A percentile compares a stretch with the other conserved stretches of the same genome.
phyloP scores from a whole-genome alignment of 23 tunicate genomes.

The Styela plicata region DNA sequence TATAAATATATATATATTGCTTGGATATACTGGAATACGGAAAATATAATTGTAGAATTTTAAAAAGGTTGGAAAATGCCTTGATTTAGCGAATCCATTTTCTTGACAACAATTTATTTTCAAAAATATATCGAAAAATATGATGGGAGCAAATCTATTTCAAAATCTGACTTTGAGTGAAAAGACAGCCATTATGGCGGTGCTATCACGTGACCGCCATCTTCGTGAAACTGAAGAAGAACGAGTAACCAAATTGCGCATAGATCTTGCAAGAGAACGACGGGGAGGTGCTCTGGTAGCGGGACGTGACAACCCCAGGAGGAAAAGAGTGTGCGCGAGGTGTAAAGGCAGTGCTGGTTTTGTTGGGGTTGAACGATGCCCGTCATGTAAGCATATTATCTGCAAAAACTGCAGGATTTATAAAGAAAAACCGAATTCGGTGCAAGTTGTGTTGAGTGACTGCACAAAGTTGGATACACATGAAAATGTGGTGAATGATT shows the following conservation, averaged over 20 bases:
- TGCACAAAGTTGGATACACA: too few species aligned
- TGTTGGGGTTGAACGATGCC: conserved; percentile 36
- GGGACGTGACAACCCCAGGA: conserved; percentile 2
- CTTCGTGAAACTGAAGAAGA: conserved; percentile 56
- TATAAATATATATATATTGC: too few species aligned
- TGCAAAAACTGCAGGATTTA: conserved; percentile 59
- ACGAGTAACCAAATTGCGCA: conserved; percentile 39
- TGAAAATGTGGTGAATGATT: too few species aligned
- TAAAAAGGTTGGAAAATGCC: too few species aligned
- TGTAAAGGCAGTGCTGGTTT: conserved; percentile 32
- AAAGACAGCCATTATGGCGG: conserved; percentile 45
- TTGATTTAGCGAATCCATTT: too few species aligned
- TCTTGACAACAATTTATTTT: too few species aligned
- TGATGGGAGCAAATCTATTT: background rate
- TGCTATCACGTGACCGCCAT: conserved; percentile 53
- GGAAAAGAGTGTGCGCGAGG: conserved; percentile 48
- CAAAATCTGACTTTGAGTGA: conserved; percentile 24
- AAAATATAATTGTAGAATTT: too few species aligned
- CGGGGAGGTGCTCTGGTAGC: conserved; percentile 59
- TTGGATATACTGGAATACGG: too few species aligned
- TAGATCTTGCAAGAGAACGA: conserved; percentile 56
- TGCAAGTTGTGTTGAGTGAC: too few species aligned
- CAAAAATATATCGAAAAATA: too few species aligned
- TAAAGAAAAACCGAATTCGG: too few species aligned
- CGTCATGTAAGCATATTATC: conserved; percentile 58